Evolutionary conservation across 2,888 invertebrate genomes (phyloP), one percentile per base, ranked within the genome.

Genomic region (Lithosia quadra): DNA sequence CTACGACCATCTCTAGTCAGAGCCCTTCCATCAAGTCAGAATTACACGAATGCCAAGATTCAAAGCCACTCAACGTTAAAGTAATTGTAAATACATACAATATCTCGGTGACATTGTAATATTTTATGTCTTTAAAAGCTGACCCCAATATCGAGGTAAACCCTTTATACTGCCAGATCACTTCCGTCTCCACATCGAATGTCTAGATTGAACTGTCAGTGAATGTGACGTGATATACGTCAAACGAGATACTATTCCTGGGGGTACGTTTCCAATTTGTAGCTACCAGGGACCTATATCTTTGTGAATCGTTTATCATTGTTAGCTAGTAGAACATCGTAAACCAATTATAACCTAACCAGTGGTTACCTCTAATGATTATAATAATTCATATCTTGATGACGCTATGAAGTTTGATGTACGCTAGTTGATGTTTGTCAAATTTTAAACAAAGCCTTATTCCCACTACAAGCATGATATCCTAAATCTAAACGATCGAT

Each of bases 161-260:
- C 36, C 28, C 21, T 65, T 21, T n/a, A 57, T 33, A 36, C 11
- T 43, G 21, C 21, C 58, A 18, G 55, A 15, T 13, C 34, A 21
- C 57, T 57, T 67, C 28, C 62, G 39, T 9, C 21, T n/a, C 62
- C 56, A 62, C 56, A 43, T 56, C 62, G 34, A 24, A 1, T 34
- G 13, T 63, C 11, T 49, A 63, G 33, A 67, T 63, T n/a, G 22
- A 58, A 63, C 53, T 49, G 57, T 58, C 33, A 57, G 58, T 53
- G 57, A 15, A 36, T 33, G 36, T 69, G 65, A 62, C 43, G 36
- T 69, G 65, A 61, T 61, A 65, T 36, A 56, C n/a, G 39, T 62
- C 60, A 36, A 60, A 36, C 39, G 10, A 43, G 55, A 56, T n/a
- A 49, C n/a, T n/a, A 49, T 49, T n/a, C 43, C 43, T 18, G 18